Base-by-base conservation (phyloP, 35 echinoderm and acorn worm species). In the Chiridota heheva region DNA sequence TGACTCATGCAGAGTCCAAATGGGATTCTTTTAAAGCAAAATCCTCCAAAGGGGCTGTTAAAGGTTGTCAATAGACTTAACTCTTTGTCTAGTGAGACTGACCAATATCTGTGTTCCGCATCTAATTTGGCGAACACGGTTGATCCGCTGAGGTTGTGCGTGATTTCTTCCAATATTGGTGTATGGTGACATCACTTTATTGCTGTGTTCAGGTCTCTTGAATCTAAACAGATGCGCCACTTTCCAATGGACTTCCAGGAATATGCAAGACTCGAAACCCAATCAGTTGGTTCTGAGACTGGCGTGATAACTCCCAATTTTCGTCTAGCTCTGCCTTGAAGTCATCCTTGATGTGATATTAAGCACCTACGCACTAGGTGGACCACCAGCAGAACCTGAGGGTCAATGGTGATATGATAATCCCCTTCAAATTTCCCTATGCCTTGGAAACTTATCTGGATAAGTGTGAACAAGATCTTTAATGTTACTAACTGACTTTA, bases 121-220 rank as follows among this genome's bases (percentile, higher is more conserved):
- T 89, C 78, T 29, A 84, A 39, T 45, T 72, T 84, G 25, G 65
- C 55, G 60, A 90, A 90, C 7, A 87, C 44, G 58, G 63, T 88
- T 28, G 5, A 36, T 26, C 78, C 76, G 7, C 16, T 48, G 44
- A 88, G 72, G 43, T 73, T 39, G 58, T 83, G 79, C 24, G 57
- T 75, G 15, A 84, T 72, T 72, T 72, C 87, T 12, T 83, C 87
- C 7, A 90, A 13, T 16, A 71, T 90, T 64, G 87, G 85, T 16
- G 58, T 81, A 17, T 32, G 42, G 46, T 80, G 63, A 12, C 3
- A 2, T 67, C 85, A 15, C 70, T 88, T 88, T 25, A 81, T 64
- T 40, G 47, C 74, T 27, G 44, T 15, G 58, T 90, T 64, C 32
- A 84, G 47, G 48, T 63, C 67, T 49, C 56, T 73, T 40, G 87